A percentile compares a stretch with the other conserved stretches of the same genome.
phyloP scores from a whole-genome alignment of 1,140 invertebrate genomes.

The Schlechtendalia chinensis region DNA sequence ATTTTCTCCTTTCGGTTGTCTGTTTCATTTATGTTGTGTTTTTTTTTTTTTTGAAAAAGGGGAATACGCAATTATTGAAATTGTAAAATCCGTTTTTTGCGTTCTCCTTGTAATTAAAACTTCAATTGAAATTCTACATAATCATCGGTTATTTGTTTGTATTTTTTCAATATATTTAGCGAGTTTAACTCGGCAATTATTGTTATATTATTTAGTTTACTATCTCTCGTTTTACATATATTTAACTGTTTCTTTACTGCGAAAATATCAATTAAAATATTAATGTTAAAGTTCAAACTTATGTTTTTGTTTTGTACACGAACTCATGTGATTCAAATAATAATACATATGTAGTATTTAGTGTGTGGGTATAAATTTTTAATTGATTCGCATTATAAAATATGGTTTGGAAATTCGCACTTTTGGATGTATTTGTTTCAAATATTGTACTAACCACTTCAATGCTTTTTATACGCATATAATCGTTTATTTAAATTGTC shows the following conservation, averaged over 20 bases:
- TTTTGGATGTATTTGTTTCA: background rate
- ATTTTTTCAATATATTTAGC: background rate
- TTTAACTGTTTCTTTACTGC: background rate
- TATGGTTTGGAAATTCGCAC: no score
- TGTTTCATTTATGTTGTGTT: background rate
- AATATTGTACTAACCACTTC: background rate
- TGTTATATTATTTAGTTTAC: background rate
- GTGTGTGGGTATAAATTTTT: background rate
- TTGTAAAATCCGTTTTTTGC: background rate
- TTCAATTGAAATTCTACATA: background rate
- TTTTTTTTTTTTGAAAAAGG: background rate
- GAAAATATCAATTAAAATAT: conserved; percentile 21
- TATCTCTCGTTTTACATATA: background rate
- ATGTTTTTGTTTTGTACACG: background rate
- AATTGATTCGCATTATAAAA: background rate
- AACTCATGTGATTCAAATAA: background rate
- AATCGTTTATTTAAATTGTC: background rate
- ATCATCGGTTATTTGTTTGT: background rate
- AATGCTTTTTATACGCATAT: background rate
- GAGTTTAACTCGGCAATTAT: background rate
- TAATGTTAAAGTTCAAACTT: background rate
- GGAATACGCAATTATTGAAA: background rate
- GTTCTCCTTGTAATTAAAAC: background rate
- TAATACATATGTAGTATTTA: background rate
- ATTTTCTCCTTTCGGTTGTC: background rate